Evolutionary conservation across 1,140 invertebrate species (phyloP).

Genomic region (Cyclina sinensis): DNA sequence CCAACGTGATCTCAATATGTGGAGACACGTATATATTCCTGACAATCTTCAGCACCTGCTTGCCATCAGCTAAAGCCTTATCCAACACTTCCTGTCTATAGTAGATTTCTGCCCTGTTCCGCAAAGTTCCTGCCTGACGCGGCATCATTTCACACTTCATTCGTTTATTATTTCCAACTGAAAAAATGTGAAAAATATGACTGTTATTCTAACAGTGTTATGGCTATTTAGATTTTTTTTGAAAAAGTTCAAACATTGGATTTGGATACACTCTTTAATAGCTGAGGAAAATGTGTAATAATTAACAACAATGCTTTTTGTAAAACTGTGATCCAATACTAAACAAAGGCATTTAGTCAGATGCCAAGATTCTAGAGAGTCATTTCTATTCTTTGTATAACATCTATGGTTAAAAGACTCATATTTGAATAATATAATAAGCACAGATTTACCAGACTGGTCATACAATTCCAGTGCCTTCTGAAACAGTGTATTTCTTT

Average conservation of each 20-base stretch:
- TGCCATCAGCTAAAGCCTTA: conserved; percentile 16
- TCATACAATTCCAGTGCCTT: conserved; percentile 7
- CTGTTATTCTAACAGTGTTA: no score
- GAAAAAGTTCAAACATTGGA: no score
- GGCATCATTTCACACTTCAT: background rate
- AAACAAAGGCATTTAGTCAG: no score
- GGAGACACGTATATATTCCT: background rate
- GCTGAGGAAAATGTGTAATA: no score
- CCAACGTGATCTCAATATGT: conserved; percentile 38
- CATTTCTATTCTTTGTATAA: no score
- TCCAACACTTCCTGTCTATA: conserved; percentile 1
- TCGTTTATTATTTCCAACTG: conserved; percentile 24
- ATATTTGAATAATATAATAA: no score
- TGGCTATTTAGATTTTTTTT: no score
- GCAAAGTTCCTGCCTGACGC: conserved; percentile 28
- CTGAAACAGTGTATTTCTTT: background rate
- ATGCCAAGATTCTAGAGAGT: no score
- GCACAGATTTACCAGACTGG: background rate
- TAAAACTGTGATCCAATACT: no score
- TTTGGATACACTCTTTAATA: no score
- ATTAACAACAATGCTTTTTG: no score
- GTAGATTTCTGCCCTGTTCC: conserved; percentile 35
- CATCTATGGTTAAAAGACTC: no score
- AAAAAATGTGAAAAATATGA: background rate
- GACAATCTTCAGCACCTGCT: conserved; percentile 3